phyloP scores from a whole-genome alignment of 2,797 vertebrate genomes.

The Chiropotes sagulatus region DNA sequence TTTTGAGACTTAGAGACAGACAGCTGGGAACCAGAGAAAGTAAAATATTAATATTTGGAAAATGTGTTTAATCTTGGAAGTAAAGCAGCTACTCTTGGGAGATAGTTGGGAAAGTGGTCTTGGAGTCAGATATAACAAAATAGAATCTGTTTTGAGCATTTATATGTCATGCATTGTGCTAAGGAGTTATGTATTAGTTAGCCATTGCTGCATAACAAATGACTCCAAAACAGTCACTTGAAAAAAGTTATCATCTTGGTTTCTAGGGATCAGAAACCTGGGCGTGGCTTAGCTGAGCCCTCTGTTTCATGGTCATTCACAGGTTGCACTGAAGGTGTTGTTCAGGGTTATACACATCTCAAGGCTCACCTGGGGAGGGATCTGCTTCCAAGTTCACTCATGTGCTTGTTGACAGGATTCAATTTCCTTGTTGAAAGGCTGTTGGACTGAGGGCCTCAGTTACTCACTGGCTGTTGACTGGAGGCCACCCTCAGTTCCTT shows the following conservation, averaged over 20 bases:
- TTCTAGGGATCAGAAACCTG: neutral
- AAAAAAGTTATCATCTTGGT: neutral
- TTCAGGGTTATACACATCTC: neutral
- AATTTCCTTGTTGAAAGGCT: neutral
- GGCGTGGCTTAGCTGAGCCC: neutral
- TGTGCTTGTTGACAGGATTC: neutral
- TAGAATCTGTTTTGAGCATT: neutral
- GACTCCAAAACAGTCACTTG: neutral
- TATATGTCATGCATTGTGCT: neutral
- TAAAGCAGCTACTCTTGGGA: neutral
- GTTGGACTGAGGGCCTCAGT: neutral
- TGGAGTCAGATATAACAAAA: neutral
- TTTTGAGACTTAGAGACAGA: neutral
- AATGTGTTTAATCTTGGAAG: neutral
- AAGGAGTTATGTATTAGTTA: neutral
- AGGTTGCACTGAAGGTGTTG: neutral
- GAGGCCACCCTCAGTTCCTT: neutral
- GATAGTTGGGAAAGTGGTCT: neutral
- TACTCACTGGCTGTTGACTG: neutral
- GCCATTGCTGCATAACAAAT: neutral
- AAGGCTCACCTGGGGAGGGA: neutral
- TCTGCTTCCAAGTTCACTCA: neutral
- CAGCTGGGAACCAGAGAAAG: neutral
- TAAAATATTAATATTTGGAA: neutral
- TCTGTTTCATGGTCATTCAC: neutral